Evolutionary conservation across 2,888 invertebrate species (phyloP), one percentile per base, ranked within the genome.

Genomic region (Epicampocera succincta): DNA sequence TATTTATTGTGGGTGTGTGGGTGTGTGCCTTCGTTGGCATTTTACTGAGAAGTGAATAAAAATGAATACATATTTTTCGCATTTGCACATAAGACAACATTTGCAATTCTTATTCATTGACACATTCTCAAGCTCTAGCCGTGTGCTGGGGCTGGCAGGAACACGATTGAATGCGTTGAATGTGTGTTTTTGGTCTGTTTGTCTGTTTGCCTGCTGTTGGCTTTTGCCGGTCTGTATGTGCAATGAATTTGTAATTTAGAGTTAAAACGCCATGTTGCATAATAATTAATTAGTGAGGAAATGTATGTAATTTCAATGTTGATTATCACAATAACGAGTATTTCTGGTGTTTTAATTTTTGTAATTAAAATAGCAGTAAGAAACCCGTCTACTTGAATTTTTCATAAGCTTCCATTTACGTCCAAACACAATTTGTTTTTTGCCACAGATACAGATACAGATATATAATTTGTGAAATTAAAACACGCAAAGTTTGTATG

Each of bases 241-340:
- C 46, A 66, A 66, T 66, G 72, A 66, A 78, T 73, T 52, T 44
- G 52, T 73, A 73, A 78, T 79, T 44, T 19, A 65, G 58, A 66
- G 46, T 72, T 60, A 58, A 72, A 60, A 44, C 38, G 50, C 66
- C 72, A 61, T 50, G 25, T 54, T 73, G 78, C 58, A 79, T 79
- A 73, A 72, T 68, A 79, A 79, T 73, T 79, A 72, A 78, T 66
- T 56, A 66, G 33, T 68, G 68, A 66, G 72, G 78, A 78, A 72
- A 78, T 78, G 21, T 44, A 44, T 60, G 58, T 72, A 46, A 33
- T 72, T 25, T 52, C 17, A 38, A 66, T 58, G 52, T 50, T 40
- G 60, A 50, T 61, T 63, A 54, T 73, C 19, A 33, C 46, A 54
- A 17, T 13, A 71, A 48, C 21, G 15, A 48, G 15, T 42, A 19